A percentile compares a stretch with the other conserved stretches of the same genome.
Evolutionary conservation across 2,113 vertebrate species (phyloP).

Genomic region (Prionailurus bengalensis): DNA sequence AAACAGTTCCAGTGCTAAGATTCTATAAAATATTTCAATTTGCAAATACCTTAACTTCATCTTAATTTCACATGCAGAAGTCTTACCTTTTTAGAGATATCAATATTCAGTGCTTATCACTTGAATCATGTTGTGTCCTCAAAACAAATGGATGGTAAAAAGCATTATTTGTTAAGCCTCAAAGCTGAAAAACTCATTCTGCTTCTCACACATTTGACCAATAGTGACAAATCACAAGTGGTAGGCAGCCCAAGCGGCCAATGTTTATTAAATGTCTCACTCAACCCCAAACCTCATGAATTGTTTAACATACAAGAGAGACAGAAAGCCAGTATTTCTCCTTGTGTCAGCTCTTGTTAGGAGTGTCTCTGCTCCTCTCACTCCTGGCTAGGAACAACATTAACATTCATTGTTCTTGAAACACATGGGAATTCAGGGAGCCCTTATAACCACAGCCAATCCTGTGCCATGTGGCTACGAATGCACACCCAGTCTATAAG

Average conservation of each 20-base stretch:
- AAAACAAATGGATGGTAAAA: slow-evolving; percentile 80
- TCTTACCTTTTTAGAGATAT: slow-evolving; percentile 46
- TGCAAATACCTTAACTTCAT: slow-evolving; percentile 48
- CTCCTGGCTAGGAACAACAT: slow-evolving; percentile 86
- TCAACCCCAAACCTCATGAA: slow-evolving; percentile 90
- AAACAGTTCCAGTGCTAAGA: slow-evolving; percentile 11
- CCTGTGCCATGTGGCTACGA: not conserved
- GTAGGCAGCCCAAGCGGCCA: slow-evolving; percentile 84
- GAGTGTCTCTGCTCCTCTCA: slow-evolving; percentile 83
- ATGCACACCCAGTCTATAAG: not conserved
- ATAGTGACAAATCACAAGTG: slow-evolving; percentile 88
- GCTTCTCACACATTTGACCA: slow-evolving; percentile 81
- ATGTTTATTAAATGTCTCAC: slow-evolving; percentile 89
- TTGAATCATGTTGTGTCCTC: slow-evolving; percentile 72
- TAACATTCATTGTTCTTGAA: slow-evolving; percentile 82
- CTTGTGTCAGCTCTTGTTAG: slow-evolving; percentile 88
- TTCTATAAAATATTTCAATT: slow-evolving; percentile 36
- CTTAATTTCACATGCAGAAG: not conserved
- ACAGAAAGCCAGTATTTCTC: slow-evolving; percentile 89
- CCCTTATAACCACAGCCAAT: not conserved
- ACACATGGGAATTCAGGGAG: slow-evolving; percentile 5
- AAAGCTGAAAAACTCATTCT: slow-evolving; percentile 83
- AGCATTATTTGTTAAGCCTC: slow-evolving; percentile 80
- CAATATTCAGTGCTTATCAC: slow-evolving; percentile 69
- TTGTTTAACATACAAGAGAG: slow-evolving; percentile 88